Conservation (phyloP, 2,113 vertebrate genomes). For the Ginglymostoma cirratum region DNA sequence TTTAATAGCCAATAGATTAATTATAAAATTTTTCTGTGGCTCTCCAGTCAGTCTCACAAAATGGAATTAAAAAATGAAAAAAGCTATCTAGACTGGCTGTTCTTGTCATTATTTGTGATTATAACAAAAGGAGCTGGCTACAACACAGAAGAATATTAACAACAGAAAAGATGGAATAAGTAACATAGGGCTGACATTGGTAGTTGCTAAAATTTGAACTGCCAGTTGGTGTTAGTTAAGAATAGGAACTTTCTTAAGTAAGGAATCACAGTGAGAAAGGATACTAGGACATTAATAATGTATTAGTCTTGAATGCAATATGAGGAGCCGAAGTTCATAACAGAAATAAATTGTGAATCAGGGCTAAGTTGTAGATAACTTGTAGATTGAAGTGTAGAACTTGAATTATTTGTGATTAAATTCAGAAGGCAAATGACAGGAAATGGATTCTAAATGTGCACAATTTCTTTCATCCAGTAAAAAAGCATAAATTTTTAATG, state of each 20-base stretch:
- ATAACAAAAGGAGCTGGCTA: not conserved
- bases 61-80: not conserved
- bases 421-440: not conserved
- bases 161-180: not conserved
- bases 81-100: not conserved
- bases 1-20: not conserved
- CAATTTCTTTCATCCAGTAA: not conserved
- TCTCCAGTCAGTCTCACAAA: not conserved
- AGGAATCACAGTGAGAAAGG: not conserved
- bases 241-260: not conserved
- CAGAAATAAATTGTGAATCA: not conserved
- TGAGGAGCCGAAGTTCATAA: not conserved
- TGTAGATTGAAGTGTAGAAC: not conserved
- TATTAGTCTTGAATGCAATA: not conserved
- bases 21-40: not conserved
- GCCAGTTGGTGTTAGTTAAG: not conserved
- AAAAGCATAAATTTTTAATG: not conserved
- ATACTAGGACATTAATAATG: not conserved
- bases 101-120: not conserved
- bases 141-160: not conserved
- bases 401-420: not conserved
- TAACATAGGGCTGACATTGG: not conserved
- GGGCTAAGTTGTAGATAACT: not conserved
- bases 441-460: not conserved
- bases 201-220: not conserved